Conservation (phyloP, 1,140 invertebrate genomes). For the Drosophila athabasca region DNA sequence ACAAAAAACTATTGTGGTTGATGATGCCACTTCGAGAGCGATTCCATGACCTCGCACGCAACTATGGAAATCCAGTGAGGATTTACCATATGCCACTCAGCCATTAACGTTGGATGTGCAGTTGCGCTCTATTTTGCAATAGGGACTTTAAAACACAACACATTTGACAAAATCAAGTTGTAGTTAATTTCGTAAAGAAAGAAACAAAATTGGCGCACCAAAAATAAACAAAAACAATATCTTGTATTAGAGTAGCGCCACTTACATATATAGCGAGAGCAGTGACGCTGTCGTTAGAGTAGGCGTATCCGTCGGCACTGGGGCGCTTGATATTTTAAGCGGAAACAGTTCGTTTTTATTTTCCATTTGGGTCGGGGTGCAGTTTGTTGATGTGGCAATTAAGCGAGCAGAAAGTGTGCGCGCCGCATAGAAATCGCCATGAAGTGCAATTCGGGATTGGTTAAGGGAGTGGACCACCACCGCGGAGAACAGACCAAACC, state of each 20-base stretch:
- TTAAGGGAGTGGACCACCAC: conserved; percentile 7
- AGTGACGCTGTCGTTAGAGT: not conserved
- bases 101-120: not conserved
- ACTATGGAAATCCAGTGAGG: conserved; percentile 40
- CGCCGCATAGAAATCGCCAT: conserved; percentile 43
- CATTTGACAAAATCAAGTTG: conserved; percentile 76
- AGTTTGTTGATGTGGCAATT: conserved; percentile 58
- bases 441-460: conserved; percentile 26
- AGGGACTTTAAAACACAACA: conserved; percentile 26
- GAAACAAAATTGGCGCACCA: conserved; percentile 69
- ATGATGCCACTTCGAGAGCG: conserved; percentile 50
- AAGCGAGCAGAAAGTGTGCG: conserved; percentile 46
- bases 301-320: not conserved
- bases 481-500: conserved; percentile 12
- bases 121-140: conserved; percentile 5
- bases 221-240: conserved; percentile 71
- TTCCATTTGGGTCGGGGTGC: conserved; percentile 18
- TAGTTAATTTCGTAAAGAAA: conserved; percentile 68
- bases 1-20: conserved; percentile 37
- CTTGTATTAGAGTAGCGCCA: conserved; percentile 53
- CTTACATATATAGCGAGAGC: conserved; percentile 38
- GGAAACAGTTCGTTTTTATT: conserved; percentile 45
- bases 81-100: conserved; percentile 52
- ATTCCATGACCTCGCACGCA: conserved; percentile 63
- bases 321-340: conserved; percentile 21